Conservation (phyloP, 2,888 invertebrate species). For the Melanotus villosus region DNA sequence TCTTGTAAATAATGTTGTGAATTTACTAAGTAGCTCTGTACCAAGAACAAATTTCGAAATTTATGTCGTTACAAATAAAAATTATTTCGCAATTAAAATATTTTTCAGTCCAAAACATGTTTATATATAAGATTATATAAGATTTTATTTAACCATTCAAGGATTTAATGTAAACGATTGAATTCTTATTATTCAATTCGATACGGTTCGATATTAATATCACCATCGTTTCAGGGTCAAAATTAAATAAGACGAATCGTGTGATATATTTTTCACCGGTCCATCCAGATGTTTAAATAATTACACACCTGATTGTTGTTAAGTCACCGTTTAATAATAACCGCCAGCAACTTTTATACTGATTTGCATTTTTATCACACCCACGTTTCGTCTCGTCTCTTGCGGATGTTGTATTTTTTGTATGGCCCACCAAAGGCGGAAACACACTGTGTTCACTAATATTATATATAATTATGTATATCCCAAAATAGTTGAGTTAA, state of each 20-base stretch:
- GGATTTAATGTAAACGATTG: no score
- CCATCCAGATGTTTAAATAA: not conserved
- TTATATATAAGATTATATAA: no score
- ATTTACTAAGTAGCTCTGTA: no score
- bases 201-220: no score
- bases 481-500: not conserved
- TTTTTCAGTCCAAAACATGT: no score
- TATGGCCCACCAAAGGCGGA: not conserved
- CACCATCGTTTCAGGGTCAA: not conserved
- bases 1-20: no score
- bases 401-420: slow-evolving; percentile 6
- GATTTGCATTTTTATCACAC: slow-evolving; percentile 13
- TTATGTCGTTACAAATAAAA: no score
- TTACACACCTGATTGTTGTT: slow-evolving; percentile 5
- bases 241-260: not conserved
- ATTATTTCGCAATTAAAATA: no score
- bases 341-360: not conserved
- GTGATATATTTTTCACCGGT: not conserved
- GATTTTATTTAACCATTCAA: no score
- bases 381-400: not conserved
- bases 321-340: not conserved
- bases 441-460: not conserved
- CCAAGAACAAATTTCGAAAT: no score
- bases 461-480: slow-evolving; percentile 1
- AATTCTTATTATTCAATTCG: no score